These are phyloP conservation scores for Carollia perspicillata DNA, from an alignment of 2,113 vertebrate genomes.

Conservation along the genomic window DNA sequence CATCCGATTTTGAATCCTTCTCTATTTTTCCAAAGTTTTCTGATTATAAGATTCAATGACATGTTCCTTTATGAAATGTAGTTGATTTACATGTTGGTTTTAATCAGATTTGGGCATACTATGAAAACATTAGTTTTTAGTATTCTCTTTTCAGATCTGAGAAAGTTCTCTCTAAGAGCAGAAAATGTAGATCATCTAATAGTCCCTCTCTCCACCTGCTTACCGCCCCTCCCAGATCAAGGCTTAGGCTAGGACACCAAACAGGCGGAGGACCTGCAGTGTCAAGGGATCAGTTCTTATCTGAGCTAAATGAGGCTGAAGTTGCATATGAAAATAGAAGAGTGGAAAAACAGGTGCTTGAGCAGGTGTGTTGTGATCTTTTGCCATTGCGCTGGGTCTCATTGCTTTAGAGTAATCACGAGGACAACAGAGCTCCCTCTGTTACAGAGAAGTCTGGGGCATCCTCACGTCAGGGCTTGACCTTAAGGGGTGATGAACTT, in stretches of 20 bases:
- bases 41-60: neutral
- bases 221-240: neutral
- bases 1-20: neutral
- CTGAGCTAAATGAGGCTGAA: constrained; percentile 54
- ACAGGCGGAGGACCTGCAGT: neutral
- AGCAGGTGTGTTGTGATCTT: constrained; percentile 54
- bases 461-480: neutral
- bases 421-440: constrained; percentile 53
- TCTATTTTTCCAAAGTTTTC: constrained; percentile 20
- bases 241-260: constrained; percentile 5
- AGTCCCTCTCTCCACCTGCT: neutral
- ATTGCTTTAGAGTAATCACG: neutral
- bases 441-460: constrained; percentile 30
- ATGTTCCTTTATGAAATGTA: neutral
- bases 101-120: neutral
- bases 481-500: constrained; percentile 65
- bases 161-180: neutral
- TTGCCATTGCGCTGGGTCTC: constrained; percentile 54
- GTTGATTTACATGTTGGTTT: neutral
- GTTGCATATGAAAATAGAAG: constrained; percentile 20
- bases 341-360: constrained; percentile 46
- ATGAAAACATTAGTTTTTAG: constrained; percentile 20
- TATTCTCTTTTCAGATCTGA: neutral
- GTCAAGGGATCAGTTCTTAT: constrained; percentile 44
- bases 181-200: neutral